phyloP scores from a whole-genome alignment of 1,140 invertebrate species.

The Euura lappo region DNA sequence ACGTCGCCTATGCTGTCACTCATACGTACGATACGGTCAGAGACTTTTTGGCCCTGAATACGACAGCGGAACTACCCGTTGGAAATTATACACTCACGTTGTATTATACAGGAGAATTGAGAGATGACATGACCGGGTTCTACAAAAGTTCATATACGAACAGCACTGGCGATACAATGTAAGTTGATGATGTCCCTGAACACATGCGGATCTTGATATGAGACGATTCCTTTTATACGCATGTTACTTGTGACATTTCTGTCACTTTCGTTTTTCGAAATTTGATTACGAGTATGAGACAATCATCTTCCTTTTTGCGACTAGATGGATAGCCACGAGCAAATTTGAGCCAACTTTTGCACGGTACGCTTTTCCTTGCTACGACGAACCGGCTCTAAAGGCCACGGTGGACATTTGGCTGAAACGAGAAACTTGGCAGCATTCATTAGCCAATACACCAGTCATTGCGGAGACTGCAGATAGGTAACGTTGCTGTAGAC shows the following conservation, averaged over 20 bases:
- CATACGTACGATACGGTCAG: neutral
- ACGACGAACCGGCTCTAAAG: slow-evolving; percentile 84
- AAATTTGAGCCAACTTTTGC: slow-evolving; percentile 82
- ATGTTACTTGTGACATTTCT: no score
- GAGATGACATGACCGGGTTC: slow-evolving; percentile 61
- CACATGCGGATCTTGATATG: no score
- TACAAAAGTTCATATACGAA: slow-evolving; percentile 65
- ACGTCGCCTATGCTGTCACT: slow-evolving; percentile 42
- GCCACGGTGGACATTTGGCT: slow-evolving; percentile 73
- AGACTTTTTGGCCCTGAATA: neutral
- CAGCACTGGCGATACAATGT: slow-evolving; percentile 35
- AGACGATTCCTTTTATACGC: no score
- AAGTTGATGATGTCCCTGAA: neutral
- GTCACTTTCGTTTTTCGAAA: no score
- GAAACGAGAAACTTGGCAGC: slow-evolving; percentile 29
- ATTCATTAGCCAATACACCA: neutral
- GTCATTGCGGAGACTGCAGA: neutral
- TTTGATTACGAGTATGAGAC: no score
- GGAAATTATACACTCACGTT: slow-evolving; percentile 45
- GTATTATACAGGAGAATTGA: slow-evolving; percentile 37
- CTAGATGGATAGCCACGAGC: slow-evolving; percentile 71
- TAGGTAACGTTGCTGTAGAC: neutral
- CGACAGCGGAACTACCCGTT: slow-evolving; percentile 32
- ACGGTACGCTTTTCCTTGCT: slow-evolving; percentile 81
- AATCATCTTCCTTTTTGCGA: slow-evolving; percentile 25